These are phyloP conservation scores for Rhodeus uyekii DNA, from an alignment of 2,797 vertebrate species.

Conservation along the genomic window DNA sequence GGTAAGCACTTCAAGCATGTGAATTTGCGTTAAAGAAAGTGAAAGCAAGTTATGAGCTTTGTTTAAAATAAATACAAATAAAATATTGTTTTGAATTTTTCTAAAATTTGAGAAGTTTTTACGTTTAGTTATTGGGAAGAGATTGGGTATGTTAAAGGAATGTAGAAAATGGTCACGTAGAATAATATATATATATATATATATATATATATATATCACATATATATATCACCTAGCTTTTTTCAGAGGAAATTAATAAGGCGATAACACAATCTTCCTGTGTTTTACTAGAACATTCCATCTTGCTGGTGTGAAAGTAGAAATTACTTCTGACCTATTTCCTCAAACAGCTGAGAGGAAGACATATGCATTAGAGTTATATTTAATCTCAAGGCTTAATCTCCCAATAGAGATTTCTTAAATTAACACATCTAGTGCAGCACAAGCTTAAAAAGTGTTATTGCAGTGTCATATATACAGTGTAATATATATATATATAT, in stretches of 20 bases:
- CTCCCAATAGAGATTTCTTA: conserved; percentile 24
- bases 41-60: neutral
- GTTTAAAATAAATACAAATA: no score
- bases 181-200: no score
- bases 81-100: neutral
- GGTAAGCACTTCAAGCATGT: conserved; percentile 70
- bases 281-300: conserved; percentile 31
- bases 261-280: neutral
- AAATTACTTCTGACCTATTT: conserved; percentile 61
- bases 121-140: no score
- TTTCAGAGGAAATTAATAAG: neutral
- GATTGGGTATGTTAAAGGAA: no score
- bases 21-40: neutral
- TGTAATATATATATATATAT: no score
- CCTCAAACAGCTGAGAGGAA: conserved; percentile 27
- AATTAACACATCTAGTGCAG: conserved; percentile 13
- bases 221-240: no score
- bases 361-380: neutral
- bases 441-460: neutral
- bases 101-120: no score
- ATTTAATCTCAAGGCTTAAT: conserved; percentile 25
- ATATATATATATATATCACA: no score
- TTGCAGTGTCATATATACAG: neutral
- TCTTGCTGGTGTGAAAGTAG: conserved; percentile 33
- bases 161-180: no score